Percentiles rank a stretch among this genome's conserved stretches.
These are phyloP conservation scores for Ailuropoda melanoleuca DNA, from an alignment of 2,113 vertebrate species.

Conservation along the genomic window DNA sequence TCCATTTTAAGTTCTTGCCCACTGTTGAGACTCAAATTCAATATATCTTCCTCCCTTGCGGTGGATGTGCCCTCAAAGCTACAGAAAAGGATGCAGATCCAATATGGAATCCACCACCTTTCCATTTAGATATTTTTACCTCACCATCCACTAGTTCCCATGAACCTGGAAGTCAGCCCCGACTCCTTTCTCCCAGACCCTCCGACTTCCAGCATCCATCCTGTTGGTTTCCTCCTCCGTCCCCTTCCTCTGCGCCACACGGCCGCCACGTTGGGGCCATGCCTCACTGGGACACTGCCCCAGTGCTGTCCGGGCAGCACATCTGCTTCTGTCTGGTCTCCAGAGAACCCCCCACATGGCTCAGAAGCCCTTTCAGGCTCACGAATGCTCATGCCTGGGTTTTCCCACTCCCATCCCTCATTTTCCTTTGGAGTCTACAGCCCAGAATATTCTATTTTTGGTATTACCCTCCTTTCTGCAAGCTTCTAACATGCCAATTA, in stretches of 20 bases:
- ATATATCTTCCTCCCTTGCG: background rate
- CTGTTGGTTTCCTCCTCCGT: too few species aligned
- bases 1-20: background rate
- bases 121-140: background rate
- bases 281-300: rapidly evolving
- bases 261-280: rapidly evolving
- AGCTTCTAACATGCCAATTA: background rate
- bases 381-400: background rate
- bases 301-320: rapidly evolving
- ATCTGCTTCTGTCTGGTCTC: background rate
- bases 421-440: background rate
- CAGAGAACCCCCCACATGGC: rapidly evolving
- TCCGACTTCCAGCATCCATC: rapidly evolving
- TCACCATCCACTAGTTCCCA: background rate
- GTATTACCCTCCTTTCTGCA: background rate
- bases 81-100: background rate
- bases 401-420: background rate
- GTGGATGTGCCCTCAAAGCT: background rate
- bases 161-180: background rate
- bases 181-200: too few species aligned
- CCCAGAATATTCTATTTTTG: background rate
- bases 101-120: background rate
- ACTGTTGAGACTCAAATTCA: background rate
- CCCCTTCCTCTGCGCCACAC: background rate
- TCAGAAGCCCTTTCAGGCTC: too few species aligned